A percentile compares a stretch with the other conserved stretches of the same genome.
Conservation (phyloP, 2,888 invertebrate species). For the Rotaria magnacalcarata region DNA sequence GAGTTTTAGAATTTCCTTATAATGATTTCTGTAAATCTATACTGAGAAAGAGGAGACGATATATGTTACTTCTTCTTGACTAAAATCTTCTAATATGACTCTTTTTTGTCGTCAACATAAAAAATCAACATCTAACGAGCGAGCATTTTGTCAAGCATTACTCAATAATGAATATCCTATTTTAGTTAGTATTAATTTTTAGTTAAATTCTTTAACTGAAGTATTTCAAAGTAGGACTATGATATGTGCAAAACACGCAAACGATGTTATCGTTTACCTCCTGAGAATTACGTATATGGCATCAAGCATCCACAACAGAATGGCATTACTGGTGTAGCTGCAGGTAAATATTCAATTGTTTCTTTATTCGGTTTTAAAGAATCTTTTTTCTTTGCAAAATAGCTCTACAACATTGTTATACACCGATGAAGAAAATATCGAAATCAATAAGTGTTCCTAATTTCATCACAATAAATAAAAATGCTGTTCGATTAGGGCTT, state of each 20-base stretch:
- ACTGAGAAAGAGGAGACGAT: too few species aligned
- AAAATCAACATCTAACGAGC: too few species aligned
- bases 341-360: not conserved
- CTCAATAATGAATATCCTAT: not conserved
- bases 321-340: not conserved
- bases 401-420: not conserved
- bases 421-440: not conserved
- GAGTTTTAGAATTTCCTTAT: too few species aligned
- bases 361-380: too few species aligned
- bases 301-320: not conserved
- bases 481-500: not conserved
- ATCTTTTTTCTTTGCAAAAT: not conserved
- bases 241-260: not conserved
- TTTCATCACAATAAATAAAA: not conserved
- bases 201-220: not conserved
- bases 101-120: too few species aligned
- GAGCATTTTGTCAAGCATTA: not conserved
- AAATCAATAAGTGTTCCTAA: not conserved
- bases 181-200: not conserved
- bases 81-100: too few species aligned
- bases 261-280: not conserved
- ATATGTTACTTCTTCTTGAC: too few species aligned
- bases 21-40: too few species aligned
- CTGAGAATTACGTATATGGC: not conserved
- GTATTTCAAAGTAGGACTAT: not conserved